These are phyloP conservation scores for Amphipoea lucens DNA, from an alignment of 2,888 invertebrate genomes.

Conservation along the genomic window DNA sequence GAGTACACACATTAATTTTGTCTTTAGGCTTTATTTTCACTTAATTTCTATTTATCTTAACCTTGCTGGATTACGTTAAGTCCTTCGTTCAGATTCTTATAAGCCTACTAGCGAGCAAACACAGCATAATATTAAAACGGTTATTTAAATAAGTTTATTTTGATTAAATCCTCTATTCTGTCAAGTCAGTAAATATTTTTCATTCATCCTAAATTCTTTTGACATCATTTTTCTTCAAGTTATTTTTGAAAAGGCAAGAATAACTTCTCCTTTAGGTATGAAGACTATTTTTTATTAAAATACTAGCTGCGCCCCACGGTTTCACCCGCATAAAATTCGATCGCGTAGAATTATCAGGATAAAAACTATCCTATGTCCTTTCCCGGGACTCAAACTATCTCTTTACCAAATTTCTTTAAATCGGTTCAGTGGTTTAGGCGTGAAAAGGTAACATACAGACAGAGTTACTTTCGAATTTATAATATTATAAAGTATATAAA, in stretches of 20 bases:
- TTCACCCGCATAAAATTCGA: background rate
- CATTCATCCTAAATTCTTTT: slow-evolving; percentile 8
- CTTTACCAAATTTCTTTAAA: too few relatives aligned
- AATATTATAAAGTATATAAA: too few relatives aligned
- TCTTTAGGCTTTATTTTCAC: slow-evolving; percentile 56
- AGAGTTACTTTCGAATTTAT: too few relatives aligned
- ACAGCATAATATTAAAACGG: slow-evolving; percentile 43
- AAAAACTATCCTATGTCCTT: background rate
- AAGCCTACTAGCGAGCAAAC: slow-evolving; percentile 35
- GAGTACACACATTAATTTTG: slow-evolving; percentile 42
- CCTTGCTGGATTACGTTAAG: slow-evolving; percentile 44
- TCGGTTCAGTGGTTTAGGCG: too few relatives aligned
- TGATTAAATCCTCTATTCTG: slow-evolving; percentile 18
- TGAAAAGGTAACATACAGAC: too few relatives aligned
- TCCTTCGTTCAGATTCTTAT: slow-evolving; percentile 52
- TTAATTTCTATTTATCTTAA: slow-evolving; percentile 59
- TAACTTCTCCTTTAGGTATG: background rate
- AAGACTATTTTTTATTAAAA: background rate
- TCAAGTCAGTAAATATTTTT: slow-evolving; percentile 14
- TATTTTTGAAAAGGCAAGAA: background rate
- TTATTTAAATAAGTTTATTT: slow-evolving; percentile 14
- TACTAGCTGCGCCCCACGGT: too few relatives aligned
- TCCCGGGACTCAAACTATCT: too few relatives aligned
- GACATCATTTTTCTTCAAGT: background rate
- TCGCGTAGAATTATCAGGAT: background rate